Evolutionary conservation across 2,797 vertebrate species (phyloP).

Genomic region (Ciconia nigra): DNA sequence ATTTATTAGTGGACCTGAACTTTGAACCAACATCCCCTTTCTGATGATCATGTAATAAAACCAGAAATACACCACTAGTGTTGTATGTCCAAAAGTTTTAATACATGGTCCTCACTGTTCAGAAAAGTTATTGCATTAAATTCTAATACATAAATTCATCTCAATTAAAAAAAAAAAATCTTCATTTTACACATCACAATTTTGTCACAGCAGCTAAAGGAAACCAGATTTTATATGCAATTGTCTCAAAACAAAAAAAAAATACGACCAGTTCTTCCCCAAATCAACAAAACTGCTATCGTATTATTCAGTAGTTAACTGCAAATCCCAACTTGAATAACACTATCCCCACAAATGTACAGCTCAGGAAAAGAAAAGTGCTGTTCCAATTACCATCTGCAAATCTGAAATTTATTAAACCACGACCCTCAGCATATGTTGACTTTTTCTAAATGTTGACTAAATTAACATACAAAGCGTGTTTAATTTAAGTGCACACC

Average conservation of each 20-base stretch:
- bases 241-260: not conserved
- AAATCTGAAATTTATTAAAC: not conserved
- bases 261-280: not conserved
- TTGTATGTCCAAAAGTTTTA: not conserved
- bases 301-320: not conserved
- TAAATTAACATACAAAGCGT: not conserved
- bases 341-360: not conserved
- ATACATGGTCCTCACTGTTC: not conserved
- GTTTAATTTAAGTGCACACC: not conserved
- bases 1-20: not conserved
- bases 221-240: not conserved
- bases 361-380: not conserved
- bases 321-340: not conserved
- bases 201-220: not conserved
- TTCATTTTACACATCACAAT: not conserved
- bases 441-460: not conserved
- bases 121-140: slow-evolving; percentile 10
- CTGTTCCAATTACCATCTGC: not conserved
- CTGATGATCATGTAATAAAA: not conserved
- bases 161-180: not conserved
- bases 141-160: not conserved
- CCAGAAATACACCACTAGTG: not conserved
- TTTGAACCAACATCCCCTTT: not conserved
- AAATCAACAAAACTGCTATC: not conserved
- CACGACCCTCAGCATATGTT: not conserved